Evolutionary conservation across 2,113 vertebrate genomes (phyloP), one percentile per base, ranked within the genome.

Genomic region (Geothlypis trichas): DNA sequence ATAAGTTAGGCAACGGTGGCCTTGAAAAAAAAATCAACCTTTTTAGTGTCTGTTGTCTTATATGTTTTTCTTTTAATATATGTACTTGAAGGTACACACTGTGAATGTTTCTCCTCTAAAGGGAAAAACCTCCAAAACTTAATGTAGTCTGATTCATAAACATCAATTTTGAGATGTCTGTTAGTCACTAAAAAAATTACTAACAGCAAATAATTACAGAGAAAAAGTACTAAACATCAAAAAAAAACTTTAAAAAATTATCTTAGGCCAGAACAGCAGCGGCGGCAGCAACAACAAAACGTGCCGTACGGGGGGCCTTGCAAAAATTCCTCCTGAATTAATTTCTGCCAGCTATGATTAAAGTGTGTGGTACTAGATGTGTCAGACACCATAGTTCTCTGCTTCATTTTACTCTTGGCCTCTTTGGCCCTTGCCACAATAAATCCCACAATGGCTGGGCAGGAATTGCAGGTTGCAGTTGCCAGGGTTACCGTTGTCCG

Each of bases 391-490:
- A 90, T 95, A 91, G 96, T 97, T 95, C 94, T 95, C 92, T 65
- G 94, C 97, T 97, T 97, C 97, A 93, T 97, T 98, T 97, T 98
- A 92, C 97, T 97, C 93, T 91, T 96, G 97, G 97, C 98, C 98
- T 97, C 93, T 92, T 82, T 97, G 97, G 97, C 97, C 97, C 93
- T 97, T 97, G 98, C 97, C 97, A 97, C 97, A 97, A 97, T 98
- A 98, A 98, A 98, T 97, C 97, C 82, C 26, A 95, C 96, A 90
- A 96, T 95, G 94, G 95, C 92, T 96, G 61, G 91, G 90, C 95
- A 97, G 97, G 97, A 98, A 98, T 98, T 95, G 97, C 98, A 98
- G 98, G 98, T 98, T 98, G 57, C 96, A 93, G 98, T 99, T 98
- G 98, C 98, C 96, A 98, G 89, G 98, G 98, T 98, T 98, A 98